Evolutionary conservation across 2,888 invertebrate genomes (phyloP), one percentile per base, ranked within the genome.

Genomic region (Ceratothoa steindachneri): DNA sequence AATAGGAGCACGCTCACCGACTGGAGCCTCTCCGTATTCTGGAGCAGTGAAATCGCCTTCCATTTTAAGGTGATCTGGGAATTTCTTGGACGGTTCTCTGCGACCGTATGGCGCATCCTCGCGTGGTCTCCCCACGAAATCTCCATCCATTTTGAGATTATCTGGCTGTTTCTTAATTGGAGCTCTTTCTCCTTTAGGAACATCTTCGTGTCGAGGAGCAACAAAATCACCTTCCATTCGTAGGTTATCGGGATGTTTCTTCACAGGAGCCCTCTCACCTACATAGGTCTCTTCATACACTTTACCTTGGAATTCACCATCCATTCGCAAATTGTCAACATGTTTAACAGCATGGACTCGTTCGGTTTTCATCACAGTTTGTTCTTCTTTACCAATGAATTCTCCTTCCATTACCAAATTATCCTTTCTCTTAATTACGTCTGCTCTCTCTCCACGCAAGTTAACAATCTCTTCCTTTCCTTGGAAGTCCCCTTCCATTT

Each of bases 311-410:
- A 89, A 87, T 19, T 77, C 77, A 12, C 77, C 77, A 29, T 66
- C 67, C 77, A 77, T 77, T 1, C 29, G 66, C 2, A 78, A 67
- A 19, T 78, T 78, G 19, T 78, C 78, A 31, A 60, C 66, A 86
- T 87, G 3, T 90, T 90, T 83, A 90, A 89, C 24, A 22, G 28
- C 31, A 15, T 31, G 65, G 12, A 73, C 81, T 31, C 81, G 74
- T 66, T 81, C 80, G 1, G 79, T 80, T 28, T 66, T 60, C 15
- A 55, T 28, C 5, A 67, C 65, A 9, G 28, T 60, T 30, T 71
- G 64, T 30, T 71, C 27, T 55, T 52, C 67, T 28, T 24, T 12
- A 2, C 76, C 79, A 68, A 51, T 53, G 30, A 80, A 81, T 27
- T 80, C 80, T 31, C 81, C 81, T 41, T 81, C 81, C 53, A 76